phyloP scores from a whole-genome alignment of 1,140 invertebrate species.

The Gonatopus flavifemur region DNA sequence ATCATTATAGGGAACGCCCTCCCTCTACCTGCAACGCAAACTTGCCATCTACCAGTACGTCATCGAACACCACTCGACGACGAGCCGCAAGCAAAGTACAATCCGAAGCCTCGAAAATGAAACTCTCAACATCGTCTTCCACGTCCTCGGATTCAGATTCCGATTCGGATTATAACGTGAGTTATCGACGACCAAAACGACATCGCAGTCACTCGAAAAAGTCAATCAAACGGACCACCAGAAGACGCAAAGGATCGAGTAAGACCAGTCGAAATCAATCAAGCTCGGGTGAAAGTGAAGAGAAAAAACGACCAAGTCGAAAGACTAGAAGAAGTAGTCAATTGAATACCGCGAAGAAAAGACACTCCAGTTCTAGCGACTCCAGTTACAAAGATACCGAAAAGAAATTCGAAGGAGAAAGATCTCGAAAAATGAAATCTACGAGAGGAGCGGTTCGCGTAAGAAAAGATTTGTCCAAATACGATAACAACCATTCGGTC shows the following conservation, averaged over 20 bases:
- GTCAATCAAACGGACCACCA: constrained; percentile 8
- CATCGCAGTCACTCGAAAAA: constrained; percentile 19
- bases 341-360: constrained; percentile 17
- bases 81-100: background rate
- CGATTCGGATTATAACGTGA: constrained; percentile 33
- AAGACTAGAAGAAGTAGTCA: constrained; percentile 12
- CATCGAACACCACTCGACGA: constrained; percentile 9
- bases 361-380: constrained; percentile 18
- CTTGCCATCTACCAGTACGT: constrained; percentile 20
- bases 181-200: constrained; percentile 11
- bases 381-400: constrained; percentile 7
- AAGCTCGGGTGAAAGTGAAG: constrained; percentile 22
- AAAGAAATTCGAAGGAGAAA: constrained; percentile 6
- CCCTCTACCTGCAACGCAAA: background rate
- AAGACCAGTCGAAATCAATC: constrained; percentile 14
- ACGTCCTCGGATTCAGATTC: constrained; percentile 11
- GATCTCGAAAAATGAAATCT: constrained; percentile 10
- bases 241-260: constrained; percentile 22
- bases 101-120: background rate
- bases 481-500: constrained; percentile 8
- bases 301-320: constrained; percentile 13
- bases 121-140: background rate
- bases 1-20: background rate
- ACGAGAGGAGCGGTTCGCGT: constrained; percentile 11
- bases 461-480: constrained; percentile 25